Base-by-base conservation (phyloP, 2,888 invertebrate species). In the Rhagophthalmus giganteus region DNA sequence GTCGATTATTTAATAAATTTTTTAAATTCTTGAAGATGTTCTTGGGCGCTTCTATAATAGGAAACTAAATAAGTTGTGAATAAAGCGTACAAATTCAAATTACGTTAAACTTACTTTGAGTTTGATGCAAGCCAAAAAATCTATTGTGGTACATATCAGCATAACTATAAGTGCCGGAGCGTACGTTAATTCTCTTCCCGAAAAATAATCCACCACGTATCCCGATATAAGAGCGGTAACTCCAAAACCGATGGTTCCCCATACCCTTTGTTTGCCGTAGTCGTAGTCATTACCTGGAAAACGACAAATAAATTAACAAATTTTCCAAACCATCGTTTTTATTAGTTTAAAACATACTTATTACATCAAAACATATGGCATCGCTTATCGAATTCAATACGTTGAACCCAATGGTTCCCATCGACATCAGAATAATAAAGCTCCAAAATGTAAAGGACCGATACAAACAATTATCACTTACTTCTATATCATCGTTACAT, bases 351-450 rank as follows among this genome's bases (percentile, higher is more conserved):
- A 7, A 71, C 77, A 76, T 71, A 83, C 90, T 90, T 26, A 95
- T 78, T 13, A 91, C 83, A 72, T 94, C 90, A 67, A 94, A 94
- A 70, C 93, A 92, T 16, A 94, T 86, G 1, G 94, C 92, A 73
- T 95, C 95, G 26, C 90, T 88, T 26, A 94, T 86, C 33, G 88
- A 90, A 65, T 93, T 89, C 20, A 86, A 83, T 0, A 94, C 92
- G 70, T 90, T 91, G 67, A 87, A 91, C 2, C 87, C 86, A 48
- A 90, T 86, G 1, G 84, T 87, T 15, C 90, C 90, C 1, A 87
- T 57, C 30, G 86, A 85, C 79, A 88, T 83, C 12, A 89, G 71
- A 1, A 85, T 57, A 0, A 90, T 83, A 60, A 88, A 90, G 1
- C 79, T 76, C 89, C 88, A 90, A 70, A 90, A 91, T 0, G 81